Evolutionary conservation across 2,797 vertebrate species (phyloP), one percentile per base, ranked within the genome.

Genomic region (Antennarius maculatus): DNA sequence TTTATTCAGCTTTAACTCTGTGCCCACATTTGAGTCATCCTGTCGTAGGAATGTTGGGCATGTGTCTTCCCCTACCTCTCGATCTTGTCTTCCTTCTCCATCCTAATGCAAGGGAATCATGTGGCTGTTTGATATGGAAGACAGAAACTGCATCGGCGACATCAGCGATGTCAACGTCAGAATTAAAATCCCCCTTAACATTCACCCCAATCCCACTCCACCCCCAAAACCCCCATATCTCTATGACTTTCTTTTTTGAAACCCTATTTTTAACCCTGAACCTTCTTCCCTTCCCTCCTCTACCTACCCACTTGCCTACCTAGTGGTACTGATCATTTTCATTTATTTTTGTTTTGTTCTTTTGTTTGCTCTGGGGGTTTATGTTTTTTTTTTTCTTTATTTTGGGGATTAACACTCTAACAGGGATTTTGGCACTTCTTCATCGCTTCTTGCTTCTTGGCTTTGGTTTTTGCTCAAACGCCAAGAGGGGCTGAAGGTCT

Each of bases 401-500:
- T 39, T 39, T 39, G 3, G 92, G 92, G 90, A 93, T 94, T 93
- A 94, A 96, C 94, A 95, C 93, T 95, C 93, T 93, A 94, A 95
- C 93, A 88, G 94, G 93, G 93, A 86, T 91, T 92, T 91, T 94
- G 91, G 83, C 89, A 80, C 94, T 92, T 88, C 94, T 91, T 91
- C 86, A 86, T 92, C 84, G 92, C 95, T 92, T 93, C 92, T 90
- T 93, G 91, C 93, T 94, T 93, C 92, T 94, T 93, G 94, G 95
- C 94, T 94, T 93, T 91, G 91, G 46, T 78, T 75, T 85, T 87
- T 94, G 90, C 90, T 92, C 94, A 94, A 92, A 93, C 81, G 90
- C 94, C 94, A 93, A 94, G 94, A 94, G 94, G 95, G 95, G 91
- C 95, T 94, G 92, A 91, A 91, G 86, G 89, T 90, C 90, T 66